phyloP scores from a whole-genome alignment of 2,113 vertebrate genomes.

The Pionites leucogaster region DNA sequence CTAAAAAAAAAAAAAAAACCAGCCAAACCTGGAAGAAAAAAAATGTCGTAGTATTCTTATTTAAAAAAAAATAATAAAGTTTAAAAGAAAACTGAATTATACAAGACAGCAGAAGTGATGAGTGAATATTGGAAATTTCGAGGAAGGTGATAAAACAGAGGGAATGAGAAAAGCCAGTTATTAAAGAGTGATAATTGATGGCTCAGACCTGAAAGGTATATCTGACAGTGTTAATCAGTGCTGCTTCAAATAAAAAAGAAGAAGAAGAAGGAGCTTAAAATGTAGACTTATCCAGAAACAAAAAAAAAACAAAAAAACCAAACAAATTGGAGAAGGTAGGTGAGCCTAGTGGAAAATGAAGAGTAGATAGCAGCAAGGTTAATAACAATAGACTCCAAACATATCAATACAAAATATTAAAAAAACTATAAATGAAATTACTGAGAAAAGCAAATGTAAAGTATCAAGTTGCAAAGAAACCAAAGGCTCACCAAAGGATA shows the following conservation, averaged over 20 bases:
- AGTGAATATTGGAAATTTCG: neutral
- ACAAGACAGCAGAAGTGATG: neutral
- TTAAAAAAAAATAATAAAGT: neutral
- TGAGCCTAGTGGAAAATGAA: neutral
- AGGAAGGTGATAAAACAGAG: neutral
- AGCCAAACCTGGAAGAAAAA: neutral
- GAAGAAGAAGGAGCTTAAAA: neutral
- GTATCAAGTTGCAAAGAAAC: neutral
- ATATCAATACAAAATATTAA: neutral
- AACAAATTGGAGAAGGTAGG: fast-evolving
- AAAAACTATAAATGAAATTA: neutral
- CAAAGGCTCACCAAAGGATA: neutral
- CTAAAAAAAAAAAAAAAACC: neutral
- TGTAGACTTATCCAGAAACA: neutral
- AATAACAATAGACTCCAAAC: neutral
- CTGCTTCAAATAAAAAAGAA: neutral
- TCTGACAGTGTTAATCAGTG: neutral
- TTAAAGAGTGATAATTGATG: conserved; percentile 6
- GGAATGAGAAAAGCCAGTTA: neutral
- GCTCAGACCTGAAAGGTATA: neutral
- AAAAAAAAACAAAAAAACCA: neutral
- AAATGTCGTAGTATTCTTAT: neutral
- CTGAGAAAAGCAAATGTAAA: neutral
- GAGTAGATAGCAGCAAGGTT: neutral
- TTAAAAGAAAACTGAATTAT: neutral